phyloP scores from a whole-genome alignment of 2,888 invertebrate genomes.

The Strigamia crassipes region DNA sequence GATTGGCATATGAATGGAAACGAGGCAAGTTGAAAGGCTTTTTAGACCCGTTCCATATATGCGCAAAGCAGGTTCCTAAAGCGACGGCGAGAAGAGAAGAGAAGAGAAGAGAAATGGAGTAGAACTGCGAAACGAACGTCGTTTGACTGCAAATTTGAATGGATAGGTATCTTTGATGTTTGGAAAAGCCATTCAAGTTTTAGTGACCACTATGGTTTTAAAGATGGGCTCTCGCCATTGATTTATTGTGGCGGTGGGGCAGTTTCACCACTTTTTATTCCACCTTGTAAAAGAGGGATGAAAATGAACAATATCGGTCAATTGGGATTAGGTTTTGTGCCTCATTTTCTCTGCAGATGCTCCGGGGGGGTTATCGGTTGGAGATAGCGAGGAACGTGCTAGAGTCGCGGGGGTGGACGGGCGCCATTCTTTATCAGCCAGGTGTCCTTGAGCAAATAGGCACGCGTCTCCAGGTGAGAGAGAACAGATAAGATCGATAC shows the following conservation, averaged over 20 bases:
- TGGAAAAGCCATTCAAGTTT: not conserved
- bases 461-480: slow-evolving; percentile 40
- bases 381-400: slow-evolving; percentile 30
- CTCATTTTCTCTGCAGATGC: slow-evolving; percentile 32
- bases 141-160: not conserved
- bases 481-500: slow-evolving; percentile 8
- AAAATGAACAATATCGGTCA: slow-evolving; percentile 23
- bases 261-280: slow-evolving; percentile 33
- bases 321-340: not conserved
- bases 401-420: slow-evolving; percentile 39
- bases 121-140: too few relatives aligned
- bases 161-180: not conserved
- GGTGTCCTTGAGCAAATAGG: slow-evolving; percentile 42
- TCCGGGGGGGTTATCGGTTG: slow-evolving; percentile 26
- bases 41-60: not conserved
- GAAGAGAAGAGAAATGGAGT: too few relatives aligned
- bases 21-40: slow-evolving; percentile 24
- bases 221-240: not conserved
- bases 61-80: slow-evolving; percentile 2
- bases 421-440: slow-evolving; percentile 23
- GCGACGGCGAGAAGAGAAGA: too few relatives aligned
- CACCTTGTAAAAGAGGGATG: slow-evolving; percentile 20
- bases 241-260: slow-evolving; percentile 7
- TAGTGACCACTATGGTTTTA: not conserved
- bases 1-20: slow-evolving; percentile 25